Evolutionary conservation across 1,140 invertebrate genomes (phyloP), one percentile per base, ranked within the genome.

Genomic region (Gonatopus flavifemur): DNA sequence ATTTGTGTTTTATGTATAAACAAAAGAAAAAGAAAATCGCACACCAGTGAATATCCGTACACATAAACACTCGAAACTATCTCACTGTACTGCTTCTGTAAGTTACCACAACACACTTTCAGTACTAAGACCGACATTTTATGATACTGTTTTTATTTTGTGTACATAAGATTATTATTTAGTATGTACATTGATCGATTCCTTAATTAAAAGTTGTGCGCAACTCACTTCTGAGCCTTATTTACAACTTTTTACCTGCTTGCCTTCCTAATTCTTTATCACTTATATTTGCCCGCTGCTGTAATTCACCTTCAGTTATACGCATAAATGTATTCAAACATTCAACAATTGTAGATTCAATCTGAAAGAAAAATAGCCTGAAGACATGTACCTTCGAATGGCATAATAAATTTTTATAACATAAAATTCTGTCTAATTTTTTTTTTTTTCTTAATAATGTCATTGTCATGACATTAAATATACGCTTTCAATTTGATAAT

Each of bases 141-240:
- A 63, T 65, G 62, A 58, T 41, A 50, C 48, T 57, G 32, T 56
- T 58, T 65, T 74, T 70, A 64, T 51, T 69, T 70, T 67, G 39
- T 76, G 66, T 77, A 77, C 62, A 74, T 70, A 66, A 60, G 39
- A 70, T 69, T 75, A 75, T 72, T 74, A 70, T 70, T 74, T 70
- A 58, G 67, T 66, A 72, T 76, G 70, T 76, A 73, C 67, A 69
- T 59, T 58, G 43, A 63, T 56, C 64, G 52, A 63, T 69, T 71
- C 65, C 59, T 74, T 59, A 55, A 75, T 76, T 76, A 76, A 77
- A 76, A 67, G 49, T 64, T 58, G 64, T 72, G 72, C 64, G 70
- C 67, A 75, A 74, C 49, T 70, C 52, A 74, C 62, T 74, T 69
- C 66, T 69, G 64, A 69, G 70, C 65, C 61, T 77, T 74, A 69